phyloP scores from a whole-genome alignment of 2,888 invertebrate genomes.

The Perizoma affinitatum region DNA sequence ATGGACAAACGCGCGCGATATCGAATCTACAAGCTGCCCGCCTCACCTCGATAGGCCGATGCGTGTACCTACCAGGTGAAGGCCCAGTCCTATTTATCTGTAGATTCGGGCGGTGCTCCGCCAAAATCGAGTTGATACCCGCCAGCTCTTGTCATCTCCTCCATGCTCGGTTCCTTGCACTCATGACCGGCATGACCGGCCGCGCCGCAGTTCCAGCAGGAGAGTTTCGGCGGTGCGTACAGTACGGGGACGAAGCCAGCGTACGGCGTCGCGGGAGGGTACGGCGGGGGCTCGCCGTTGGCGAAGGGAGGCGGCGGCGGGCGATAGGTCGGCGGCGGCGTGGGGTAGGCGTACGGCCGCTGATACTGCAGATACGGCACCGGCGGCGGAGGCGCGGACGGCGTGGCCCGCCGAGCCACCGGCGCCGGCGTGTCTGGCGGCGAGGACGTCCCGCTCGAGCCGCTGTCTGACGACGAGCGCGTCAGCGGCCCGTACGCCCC shows the following conservation, averaged over 20 bases:
- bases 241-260: conserved; percentile 79
- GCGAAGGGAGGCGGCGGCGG: conserved; percentile 75
- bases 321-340: conserved; percentile 71
- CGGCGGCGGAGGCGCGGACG: conserved; percentile 59
- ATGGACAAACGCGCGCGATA: conserved; percentile 43
- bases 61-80: conserved; percentile 35
- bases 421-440: conserved; percentile 74
- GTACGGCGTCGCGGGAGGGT: conserved; percentile 73
- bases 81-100: conserved; percentile 65
- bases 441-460: conserved; percentile 70
- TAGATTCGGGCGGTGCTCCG: conserved; percentile 72
- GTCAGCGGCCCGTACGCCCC: conserved; percentile 59
- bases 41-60: conserved; percentile 35
- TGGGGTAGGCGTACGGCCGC: conserved; percentile 70
- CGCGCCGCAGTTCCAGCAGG: conserved; percentile 97
- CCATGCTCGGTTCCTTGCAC: conserved; percentile 96
- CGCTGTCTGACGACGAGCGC: conserved; percentile 75
- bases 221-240: conserved; percentile 86
- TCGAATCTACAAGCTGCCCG: conserved; percentile 32
- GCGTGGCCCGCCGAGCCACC: conserved; percentile 53
- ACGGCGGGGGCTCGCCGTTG: conserved; percentile 76
- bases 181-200: conserved; percentile 92
- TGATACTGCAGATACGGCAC: conserved; percentile 67
- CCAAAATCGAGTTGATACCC: conserved; percentile 88
- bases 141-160: conserved; percentile 92